Base-by-base conservation (phyloP, 2,797 vertebrate genomes). In the Arremon aurantiirostris region DNA sequence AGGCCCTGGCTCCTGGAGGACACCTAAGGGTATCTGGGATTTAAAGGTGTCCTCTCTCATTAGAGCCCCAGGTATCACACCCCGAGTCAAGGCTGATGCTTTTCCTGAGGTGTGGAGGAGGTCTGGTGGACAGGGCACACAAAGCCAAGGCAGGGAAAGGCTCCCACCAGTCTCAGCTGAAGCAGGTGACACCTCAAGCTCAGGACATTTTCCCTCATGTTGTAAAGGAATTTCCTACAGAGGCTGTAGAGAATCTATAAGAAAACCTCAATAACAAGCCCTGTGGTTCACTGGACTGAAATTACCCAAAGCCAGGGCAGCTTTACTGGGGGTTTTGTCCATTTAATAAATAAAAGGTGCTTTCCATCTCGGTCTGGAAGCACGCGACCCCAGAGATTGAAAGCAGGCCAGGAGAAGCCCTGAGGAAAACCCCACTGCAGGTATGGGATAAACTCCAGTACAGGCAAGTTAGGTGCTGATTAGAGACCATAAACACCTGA, bases 401-500 rank as follows among this genome's bases (percentile, higher is more conserved):
- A 97, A 96, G 86, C 95, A 96, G 86, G 65, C 65, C 59, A 56
- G 46, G 72, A 91, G 84, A 91, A 87, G 53, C 47, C 65, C 0
- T 1, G 49, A 85, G 42, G 52, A 89, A 93, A 95, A 89, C 13
- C 42, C 28, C 56, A 28, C 75, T 1, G 4, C 32, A 93, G n/a
- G 14, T 44, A 64, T 11, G 57, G 69, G 64, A 91, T 73, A 72
- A 76, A 94, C 37, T 81, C 69, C 72, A 70, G 68, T 24, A 68
- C 12, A n/a, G 84, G 55, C 82, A 92, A 72, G 69, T 69, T 65
- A 92, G 75, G 89, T 92, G 91, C 92, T 96, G 92, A 95, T 94
- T 95, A 91, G 77, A 96, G 72, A 72, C 72, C 77, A 46, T 97
- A 97, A 97, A 96, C 92, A 72, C 95, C 50, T 86, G 55, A 82